Base-by-base conservation (phyloP, 1,140 invertebrate genomes). In the Drosophila carrolli region DNA sequence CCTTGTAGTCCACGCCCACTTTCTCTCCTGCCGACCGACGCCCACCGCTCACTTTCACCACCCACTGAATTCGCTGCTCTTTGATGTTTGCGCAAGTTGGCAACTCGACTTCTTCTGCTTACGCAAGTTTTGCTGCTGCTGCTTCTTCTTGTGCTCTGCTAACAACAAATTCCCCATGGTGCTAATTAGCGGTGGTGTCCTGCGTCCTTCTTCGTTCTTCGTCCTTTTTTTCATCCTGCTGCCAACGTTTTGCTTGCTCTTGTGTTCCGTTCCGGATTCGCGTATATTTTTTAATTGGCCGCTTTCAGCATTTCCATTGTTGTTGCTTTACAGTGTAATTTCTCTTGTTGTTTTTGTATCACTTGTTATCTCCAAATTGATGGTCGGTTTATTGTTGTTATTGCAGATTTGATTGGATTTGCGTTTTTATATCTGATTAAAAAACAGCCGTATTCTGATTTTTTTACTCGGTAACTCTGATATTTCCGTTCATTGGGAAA, bases 211-310 rank as follows among this genome's bases (percentile, higher is more conserved):
- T 32, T 14, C 47, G 1, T 14, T 14, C 19, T 19, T 44, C 73
- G 59, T 58, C 61, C 57, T 23, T n/a, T 14, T n/a, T 19, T 62
- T 23, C 23, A 23, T 23, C 29, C 19, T 47, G 40, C 37, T 67
- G 65, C 19, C 35, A 55, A 11, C 48, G 62, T 47, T 68, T 66
- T 68, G 65, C 62, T 56, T 55, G 63, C 67, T 71, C 43, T 56
- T 47, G 67, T 10, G 44, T 57, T 46, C 23, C 62, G 16, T 57
- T 46, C 23, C 62, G 16, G 35, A 27, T 41, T 57, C 71, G 77
- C 79, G 75, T 88, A 88, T 88, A 88, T 88, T 88, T 88, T 86
- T 88, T 88, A 88, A 88, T 88, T 88, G 83, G 84, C 72, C 71
- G 51, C 61, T 60, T 63, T 63, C 41, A 37, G 58, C 56, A 51